Base-by-base conservation (phyloP, 2,797 vertebrate genomes). In the Acridotheres tristis region DNA sequence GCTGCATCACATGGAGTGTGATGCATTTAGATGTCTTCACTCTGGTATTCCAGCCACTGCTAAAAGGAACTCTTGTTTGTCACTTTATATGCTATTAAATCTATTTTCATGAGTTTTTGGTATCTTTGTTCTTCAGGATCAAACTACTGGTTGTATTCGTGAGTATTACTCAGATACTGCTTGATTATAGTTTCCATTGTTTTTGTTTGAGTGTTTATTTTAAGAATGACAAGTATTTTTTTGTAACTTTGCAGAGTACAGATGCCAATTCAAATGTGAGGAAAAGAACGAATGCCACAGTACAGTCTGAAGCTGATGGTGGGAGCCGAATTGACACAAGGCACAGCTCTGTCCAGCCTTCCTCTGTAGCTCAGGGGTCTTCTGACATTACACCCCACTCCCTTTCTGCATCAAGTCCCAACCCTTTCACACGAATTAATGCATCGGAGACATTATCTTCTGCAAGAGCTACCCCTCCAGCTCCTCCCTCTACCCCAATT, bases 231-330 rank as follows among this genome's bases (percentile, higher is more conserved):
- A 48, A 43, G 79, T 54, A 7, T 95, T 68, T 94, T 68, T 84
- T 92, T 88, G 34, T 96, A 57, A 90, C 65, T 93, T 98, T 98
- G 94, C 98, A 99, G 98, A 99, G 97, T 93, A 98, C 98, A 21
- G 99, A 99, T 92, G 98, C 98, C 53, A 99, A 99, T 40, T 98
- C 99, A 58, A 99, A 99, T 81, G 98, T 99, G 96, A 98, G 99
- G 63, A 99, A 99, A 96, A 98, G 99, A 90, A 98, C 97, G 40
- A 99, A 99, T 89, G 98, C 98, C 81, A 97, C 98, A 34, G 96
- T 98, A 54, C 98, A 98, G 66, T 97, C 98, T 0, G 98, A 99
- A 91, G 47, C 97, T 23, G 98, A 98, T 45, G 93, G 96, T 82
- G 97, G 98, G 82, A 98, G 96, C 96, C 98, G 96, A 97, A 97